phyloP scores from a whole-genome alignment of 2,113 vertebrate species.

The Pangasianodon hypophthalmus region DNA sequence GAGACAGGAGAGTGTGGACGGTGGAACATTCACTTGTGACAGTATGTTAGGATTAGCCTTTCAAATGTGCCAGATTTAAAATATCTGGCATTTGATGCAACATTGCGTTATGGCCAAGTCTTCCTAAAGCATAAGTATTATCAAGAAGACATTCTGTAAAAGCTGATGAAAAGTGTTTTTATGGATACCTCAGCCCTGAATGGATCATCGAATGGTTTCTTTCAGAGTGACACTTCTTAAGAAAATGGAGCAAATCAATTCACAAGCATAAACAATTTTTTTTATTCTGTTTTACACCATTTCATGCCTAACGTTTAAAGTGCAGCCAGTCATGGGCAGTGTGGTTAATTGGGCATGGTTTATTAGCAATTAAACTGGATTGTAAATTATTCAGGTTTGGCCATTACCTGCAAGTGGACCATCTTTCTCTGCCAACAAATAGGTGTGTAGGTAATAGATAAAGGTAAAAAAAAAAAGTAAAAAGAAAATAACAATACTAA shows the following conservation, averaged over 20 bases:
- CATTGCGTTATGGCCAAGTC: constrained; percentile 44
- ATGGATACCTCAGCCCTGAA: background rate
- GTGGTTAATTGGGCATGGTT: background rate
- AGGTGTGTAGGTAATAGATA: background rate
- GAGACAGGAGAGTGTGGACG: constrained; percentile 36
- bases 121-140: constrained; percentile 1
- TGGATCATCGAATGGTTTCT: background rate
- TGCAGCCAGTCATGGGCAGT: background rate
- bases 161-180: background rate
- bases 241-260: background rate
- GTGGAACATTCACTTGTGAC: constrained; percentile 47
- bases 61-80: constrained; percentile 38
- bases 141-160: background rate
- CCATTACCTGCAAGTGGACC: background rate
- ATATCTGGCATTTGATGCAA: constrained; percentile 64
- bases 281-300: background rate
- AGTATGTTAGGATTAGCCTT: constrained; percentile 13
- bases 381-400: background rate
- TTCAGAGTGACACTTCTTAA: background rate
- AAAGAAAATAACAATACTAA: no score
- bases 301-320: background rate
- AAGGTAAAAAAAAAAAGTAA: background rate
- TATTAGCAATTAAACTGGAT: background rate
- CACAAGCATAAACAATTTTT: background rate
- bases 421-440: background rate